These are phyloP conservation scores for Chromis chromis DNA, from an alignment of 2,797 vertebrate species.

Conservation along the genomic window DNA sequence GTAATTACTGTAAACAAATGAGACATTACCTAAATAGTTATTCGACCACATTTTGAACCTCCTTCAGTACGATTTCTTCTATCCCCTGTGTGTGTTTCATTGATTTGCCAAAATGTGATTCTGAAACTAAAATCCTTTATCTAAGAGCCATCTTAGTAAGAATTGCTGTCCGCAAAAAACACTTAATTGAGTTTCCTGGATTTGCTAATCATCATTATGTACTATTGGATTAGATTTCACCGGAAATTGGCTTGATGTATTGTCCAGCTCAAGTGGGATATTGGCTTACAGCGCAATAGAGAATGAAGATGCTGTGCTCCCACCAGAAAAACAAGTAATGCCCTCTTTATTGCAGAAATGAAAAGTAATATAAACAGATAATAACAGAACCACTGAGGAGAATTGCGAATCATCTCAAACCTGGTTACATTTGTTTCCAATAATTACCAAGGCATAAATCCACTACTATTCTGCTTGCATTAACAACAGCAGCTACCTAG, in stretches of 20 bases:
- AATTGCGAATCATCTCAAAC: not conserved
- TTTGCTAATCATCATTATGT: constrained; percentile 54
- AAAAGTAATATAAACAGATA: not conserved
- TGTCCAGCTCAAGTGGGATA: constrained; percentile 14
- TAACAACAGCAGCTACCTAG: not conserved
- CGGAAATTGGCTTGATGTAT: constrained; percentile 40
- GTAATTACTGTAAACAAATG: constrained; percentile 12
- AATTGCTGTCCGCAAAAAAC: constrained; percentile 22
- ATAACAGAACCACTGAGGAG: not conserved
- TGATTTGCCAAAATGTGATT: constrained; percentile 15
- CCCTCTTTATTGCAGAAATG: not conserved
- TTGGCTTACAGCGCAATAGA: constrained; percentile 25
- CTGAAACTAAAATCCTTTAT: constrained; percentile 18
- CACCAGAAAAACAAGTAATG: not conserved
- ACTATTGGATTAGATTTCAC: constrained; percentile 46
- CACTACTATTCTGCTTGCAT: not conserved
- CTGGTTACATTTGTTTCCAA: not conserved
- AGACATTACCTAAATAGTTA: not conserved
- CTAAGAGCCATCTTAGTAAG: constrained; percentile 3
- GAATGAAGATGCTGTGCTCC: not conserved
- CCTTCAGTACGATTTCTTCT: not conserved
- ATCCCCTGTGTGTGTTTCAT: constrained; percentile 7
- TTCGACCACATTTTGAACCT: not conserved
- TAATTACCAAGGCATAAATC: not conserved
- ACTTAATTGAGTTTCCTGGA: constrained; percentile 53